A percentile compares a stretch with the other conserved stretches of the same genome.
Conservation (phyloP, 2,888 invertebrate genomes). For the Rhamphomyia laevipes region DNA sequence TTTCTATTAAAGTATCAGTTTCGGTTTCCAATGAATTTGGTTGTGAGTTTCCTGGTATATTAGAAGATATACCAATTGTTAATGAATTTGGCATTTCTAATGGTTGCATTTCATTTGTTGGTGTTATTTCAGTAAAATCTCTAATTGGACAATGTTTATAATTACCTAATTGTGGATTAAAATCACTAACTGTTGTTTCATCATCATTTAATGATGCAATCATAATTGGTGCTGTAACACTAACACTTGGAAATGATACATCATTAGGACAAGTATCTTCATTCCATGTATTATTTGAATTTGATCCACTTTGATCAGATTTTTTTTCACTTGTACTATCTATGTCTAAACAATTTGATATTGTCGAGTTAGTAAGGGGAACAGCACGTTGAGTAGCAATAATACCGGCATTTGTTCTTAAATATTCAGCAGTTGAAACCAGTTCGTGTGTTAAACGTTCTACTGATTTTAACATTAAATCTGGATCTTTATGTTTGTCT, state of each 20-base stretch:
- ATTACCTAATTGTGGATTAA: slow-evolving; percentile 10
- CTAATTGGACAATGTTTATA: slow-evolving; percentile 20
- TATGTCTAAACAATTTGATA: slow-evolving; percentile 7
- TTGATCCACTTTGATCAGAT: slow-evolving; percentile 25
- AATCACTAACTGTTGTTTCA: slow-evolving; percentile 17
- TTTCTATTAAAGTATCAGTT: slow-evolving; percentile 24
- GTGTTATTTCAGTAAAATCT: slow-evolving; percentile 29
- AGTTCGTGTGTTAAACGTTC: slow-evolving; percentile 52
- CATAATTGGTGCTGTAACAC: slow-evolving; percentile 59
- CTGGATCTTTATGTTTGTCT: slow-evolving; percentile 47
- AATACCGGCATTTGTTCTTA: slow-evolving; percentile 35
- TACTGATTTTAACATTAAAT: slow-evolving; percentile 54
- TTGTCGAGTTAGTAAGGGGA: slow-evolving; percentile 9
- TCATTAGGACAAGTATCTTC: slow-evolving; percentile 69
- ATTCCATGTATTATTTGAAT: slow-evolving; percentile 59
- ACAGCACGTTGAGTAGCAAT: slow-evolving; percentile 10
- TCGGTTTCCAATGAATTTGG: slow-evolving; percentile 27
- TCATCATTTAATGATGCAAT: slow-evolving; percentile 57
- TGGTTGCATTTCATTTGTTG: slow-evolving; percentile 26
- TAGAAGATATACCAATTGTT: slow-evolving; percentile 12
- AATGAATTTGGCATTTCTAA: slow-evolving; percentile 10
- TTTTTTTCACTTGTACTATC: slow-evolving; percentile 12
- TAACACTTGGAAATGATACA: slow-evolving; percentile 69
- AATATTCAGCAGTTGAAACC: slow-evolving; percentile 51
- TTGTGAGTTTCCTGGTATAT: slow-evolving; percentile 18